phyloP scores from a whole-genome alignment of 2,797 vertebrate genomes.

The Enteromius argenteus region DNA sequence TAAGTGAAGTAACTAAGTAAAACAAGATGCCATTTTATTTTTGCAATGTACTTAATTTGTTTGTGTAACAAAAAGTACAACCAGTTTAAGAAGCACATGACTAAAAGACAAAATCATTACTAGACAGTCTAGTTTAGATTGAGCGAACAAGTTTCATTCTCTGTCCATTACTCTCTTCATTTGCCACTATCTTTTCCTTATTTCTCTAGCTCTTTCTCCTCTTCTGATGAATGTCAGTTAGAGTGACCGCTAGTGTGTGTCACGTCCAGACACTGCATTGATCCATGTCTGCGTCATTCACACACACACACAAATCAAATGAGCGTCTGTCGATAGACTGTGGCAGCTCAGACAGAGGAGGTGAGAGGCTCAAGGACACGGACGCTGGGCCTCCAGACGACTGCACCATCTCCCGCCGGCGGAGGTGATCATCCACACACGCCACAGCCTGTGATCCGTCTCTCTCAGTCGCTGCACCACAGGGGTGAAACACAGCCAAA shows the following conservation, averaged over 20 bases:
- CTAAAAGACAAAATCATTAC: slow-evolving; percentile 11
- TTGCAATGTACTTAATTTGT: background rate
- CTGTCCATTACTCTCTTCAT: background rate
- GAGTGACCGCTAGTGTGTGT: slow-evolving; percentile 37
- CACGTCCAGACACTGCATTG: slow-evolving; percentile 50
- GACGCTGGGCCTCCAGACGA: slow-evolving; percentile 19
- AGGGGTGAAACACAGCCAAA: background rate
- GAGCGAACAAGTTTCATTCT: background rate
- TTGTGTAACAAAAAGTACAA: background rate
- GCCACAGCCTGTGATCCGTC: background rate
- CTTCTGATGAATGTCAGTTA: slow-evolving; percentile 38
- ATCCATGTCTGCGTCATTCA: slow-evolving; percentile 35
- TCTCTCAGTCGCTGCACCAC: background rate
- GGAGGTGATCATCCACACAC: slow-evolving; percentile 39
- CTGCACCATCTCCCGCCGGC: slow-evolving; percentile 20
- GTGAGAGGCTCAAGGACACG: slow-evolving; percentile 49
- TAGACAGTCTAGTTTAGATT: background rate
- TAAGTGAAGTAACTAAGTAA: too few relatives aligned
- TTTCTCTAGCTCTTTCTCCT: slow-evolving; percentile 13
- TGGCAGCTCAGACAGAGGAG: slow-evolving; percentile 28
- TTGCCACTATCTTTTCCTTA: slow-evolving; percentile 14
- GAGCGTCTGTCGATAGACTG: slow-evolving; percentile 25
- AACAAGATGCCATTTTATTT: background rate
- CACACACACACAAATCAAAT: slow-evolving; percentile 46
- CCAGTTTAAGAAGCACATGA: background rate